Evolutionary conservation across 64 coral and sea anemone species (phyloP).

Genomic region (Porites australiensis): DNA sequence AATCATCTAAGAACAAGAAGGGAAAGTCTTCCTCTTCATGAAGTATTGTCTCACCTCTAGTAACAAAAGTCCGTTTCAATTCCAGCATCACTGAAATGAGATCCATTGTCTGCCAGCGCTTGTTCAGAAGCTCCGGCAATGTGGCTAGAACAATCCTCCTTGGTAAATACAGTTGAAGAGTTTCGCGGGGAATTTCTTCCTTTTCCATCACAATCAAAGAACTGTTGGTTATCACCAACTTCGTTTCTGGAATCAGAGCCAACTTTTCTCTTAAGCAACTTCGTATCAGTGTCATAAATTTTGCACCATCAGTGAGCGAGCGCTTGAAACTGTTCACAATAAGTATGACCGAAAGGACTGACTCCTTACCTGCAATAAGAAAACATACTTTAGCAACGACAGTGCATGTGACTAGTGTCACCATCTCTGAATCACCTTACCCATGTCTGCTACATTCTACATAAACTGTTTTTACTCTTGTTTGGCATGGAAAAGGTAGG

Average conservation of each 20-base stretch:
- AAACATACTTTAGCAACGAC: no score
- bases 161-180: not conserved
- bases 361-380: not conserved
- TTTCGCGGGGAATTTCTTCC: not conserved
- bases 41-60: fast-evolving
- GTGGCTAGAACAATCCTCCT: not conserved
- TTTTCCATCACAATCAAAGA: not conserved
- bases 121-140: slow-evolving; percentile 4
- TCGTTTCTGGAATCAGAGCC: not conserved
- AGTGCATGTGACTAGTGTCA: no score
- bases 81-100: slow-evolving; percentile 27
- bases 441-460: no score
- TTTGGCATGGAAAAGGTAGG: no score
- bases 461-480: no score
- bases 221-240: not conserved
- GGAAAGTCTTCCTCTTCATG: no score
- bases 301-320: no score
- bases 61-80: not conserved
- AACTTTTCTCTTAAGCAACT: not conserved
- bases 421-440: no score
- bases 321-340: not conserved
- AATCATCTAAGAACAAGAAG: no score
- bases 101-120: slow-evolving; percentile 37
- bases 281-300: not conserved
- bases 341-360: not conserved